These are phyloP conservation scores for Sylvietta virens DNA, from an alignment of 2,113 vertebrate species.

Conservation along the genomic window DNA sequence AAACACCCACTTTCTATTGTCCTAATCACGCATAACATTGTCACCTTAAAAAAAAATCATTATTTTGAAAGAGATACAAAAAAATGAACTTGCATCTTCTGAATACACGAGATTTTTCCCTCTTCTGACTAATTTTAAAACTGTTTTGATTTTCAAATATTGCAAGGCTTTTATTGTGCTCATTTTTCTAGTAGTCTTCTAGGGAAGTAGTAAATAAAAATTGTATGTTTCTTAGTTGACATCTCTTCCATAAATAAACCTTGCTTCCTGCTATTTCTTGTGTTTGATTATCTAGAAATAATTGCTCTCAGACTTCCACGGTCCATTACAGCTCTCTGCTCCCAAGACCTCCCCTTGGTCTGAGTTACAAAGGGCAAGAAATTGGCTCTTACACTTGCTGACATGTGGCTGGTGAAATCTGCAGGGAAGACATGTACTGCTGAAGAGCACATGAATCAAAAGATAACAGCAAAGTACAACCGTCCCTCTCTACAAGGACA, in stretches of 20 bases:
- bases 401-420: conserved; percentile 22
- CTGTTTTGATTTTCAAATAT: neutral
- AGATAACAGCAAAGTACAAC: neutral
- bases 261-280: conserved; percentile 5
- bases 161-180: neutral
- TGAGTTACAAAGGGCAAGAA: conserved; percentile 41
- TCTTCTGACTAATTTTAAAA: neutral
- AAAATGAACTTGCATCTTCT: neutral
- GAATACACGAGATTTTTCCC: neutral
- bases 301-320: conserved; percentile 22
- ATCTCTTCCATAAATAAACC: conserved; percentile 1
- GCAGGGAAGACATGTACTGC: neutral
- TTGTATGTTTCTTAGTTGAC: neutral
- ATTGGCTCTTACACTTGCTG: conserved; percentile 20
- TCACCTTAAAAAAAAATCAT: neutral
- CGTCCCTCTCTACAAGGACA: neutral
- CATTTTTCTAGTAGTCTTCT: neutral
- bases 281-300: conserved; percentile 32
- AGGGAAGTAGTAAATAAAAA: conserved; percentile 14
- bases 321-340: neutral
- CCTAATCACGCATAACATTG: neutral
- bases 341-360: conserved; percentile 22
- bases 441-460: conserved; percentile 6
- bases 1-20: neutral
- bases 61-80: neutral